Percentiles rank a stretch among this genome's conserved stretches.
Evolutionary conservation across 2,797 vertebrate species (phyloP).

Genomic region (Anabas testudineus): DNA sequence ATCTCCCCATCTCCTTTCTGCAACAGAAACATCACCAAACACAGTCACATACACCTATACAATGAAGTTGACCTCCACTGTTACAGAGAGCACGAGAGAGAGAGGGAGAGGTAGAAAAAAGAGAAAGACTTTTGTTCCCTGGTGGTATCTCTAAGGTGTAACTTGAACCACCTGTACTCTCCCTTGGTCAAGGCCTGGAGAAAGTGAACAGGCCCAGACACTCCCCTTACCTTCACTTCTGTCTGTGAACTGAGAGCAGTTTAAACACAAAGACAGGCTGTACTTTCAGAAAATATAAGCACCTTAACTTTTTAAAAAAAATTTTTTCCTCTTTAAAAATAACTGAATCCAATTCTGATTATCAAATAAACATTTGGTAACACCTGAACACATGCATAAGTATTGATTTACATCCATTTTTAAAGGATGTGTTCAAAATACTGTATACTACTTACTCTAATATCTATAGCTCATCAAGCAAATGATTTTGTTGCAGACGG

Average conservation of each 20-base stretch:
- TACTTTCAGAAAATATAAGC: background rate
- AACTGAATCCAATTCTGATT: background rate
- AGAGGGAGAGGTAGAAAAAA: conserved; percentile 6
- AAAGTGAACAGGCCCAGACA: conserved; percentile 36
- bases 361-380: background rate
- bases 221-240: conserved; percentile 15
- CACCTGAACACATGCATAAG: background rate
- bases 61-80: background rate
- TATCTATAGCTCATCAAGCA: no score
- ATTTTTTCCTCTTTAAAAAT: background rate
- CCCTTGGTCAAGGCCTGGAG: background rate
- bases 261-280: background rate
- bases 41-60: background rate
- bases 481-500: no score
- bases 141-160: conserved; percentile 18
- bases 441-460: no score
- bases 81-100: background rate
- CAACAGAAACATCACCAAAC: conserved; percentile 37
- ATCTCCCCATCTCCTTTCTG: conserved; percentile 87
- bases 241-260: conserved; percentile 1
- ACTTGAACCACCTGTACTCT: conserved; percentile 55
- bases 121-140: background rate
- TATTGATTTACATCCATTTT: background rate
- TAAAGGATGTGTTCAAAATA: no score
- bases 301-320: background rate